phyloP scores from a whole-genome alignment of 1,140 invertebrate species.

The Sycobia sp. region DNA sequence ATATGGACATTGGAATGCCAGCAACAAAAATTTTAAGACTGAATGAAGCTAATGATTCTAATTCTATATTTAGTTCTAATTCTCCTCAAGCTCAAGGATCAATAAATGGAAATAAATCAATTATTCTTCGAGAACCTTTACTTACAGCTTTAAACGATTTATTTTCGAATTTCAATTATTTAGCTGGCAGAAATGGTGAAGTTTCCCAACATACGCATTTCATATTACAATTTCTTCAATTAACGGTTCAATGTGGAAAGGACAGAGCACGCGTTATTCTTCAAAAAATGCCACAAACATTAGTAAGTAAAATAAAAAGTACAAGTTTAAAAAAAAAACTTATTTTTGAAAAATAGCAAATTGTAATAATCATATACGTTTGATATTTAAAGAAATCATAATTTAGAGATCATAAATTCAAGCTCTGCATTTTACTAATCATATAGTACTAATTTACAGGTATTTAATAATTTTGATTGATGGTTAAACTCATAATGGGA shows the following conservation, averaged over 20 bases:
- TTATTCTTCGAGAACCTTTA: constrained; percentile 68
- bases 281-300: constrained; percentile 77
- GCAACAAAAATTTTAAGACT: constrained; percentile 70
- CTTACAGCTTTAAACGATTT: constrained; percentile 67
- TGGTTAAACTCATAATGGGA: background rate
- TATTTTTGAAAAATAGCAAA: constrained; percentile 4
- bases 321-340: too few relatives aligned
- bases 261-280: constrained; percentile 77
- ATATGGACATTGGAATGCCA: constrained; percentile 65
- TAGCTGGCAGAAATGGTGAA: constrained; percentile 75
- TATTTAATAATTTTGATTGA: background rate
- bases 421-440: too few relatives aligned
- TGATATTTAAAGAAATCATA: constrained; percentile 4
- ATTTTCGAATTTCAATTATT: constrained; percentile 74
- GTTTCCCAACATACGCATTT: constrained; percentile 86
- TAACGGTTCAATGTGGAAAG: constrained; percentile 79
- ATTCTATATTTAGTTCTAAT: constrained; percentile 60
- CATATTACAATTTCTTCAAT: constrained; percentile 81
- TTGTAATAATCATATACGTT: background rate
- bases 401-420: too few relatives aligned
- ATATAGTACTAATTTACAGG: too few relatives aligned
- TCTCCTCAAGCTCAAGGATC: constrained; percentile 62
- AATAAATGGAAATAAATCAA: constrained; percentile 55
- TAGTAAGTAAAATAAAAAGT: constrained; percentile 66
- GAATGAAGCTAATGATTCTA: constrained; percentile 67